Evolutionary conservation across 2,113 vertebrate species (phyloP), one percentile per base, ranked within the genome.

Genomic region (Ameiurus melas): DNA sequence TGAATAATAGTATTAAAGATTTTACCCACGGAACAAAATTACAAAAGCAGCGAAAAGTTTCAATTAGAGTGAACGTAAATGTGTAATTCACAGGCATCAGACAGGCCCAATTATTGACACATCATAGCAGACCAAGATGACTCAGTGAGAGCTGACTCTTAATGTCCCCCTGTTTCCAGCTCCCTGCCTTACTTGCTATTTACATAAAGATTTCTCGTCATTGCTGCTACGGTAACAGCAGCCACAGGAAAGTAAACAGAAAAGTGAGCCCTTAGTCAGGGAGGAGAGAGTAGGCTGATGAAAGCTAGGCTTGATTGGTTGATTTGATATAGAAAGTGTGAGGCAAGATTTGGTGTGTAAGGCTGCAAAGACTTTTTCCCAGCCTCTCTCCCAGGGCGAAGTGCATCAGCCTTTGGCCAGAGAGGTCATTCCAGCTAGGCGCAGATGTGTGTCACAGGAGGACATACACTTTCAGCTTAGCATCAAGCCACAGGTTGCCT

Each of bases 381-480:
- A 88, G 86, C 68, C 16, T 88, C 55, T 39, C 58, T 70, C 86
- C 88, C 51, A 25, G 84, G 85, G 83, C 58, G 86, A 92, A 92
- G 58, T 93, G 86, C 90, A 91, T 94, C 93, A 93, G 88, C 22
- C 91, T 91, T 83, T 91, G 91, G 88, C 94, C 92, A 91, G 91
- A 89, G 73, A 87, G 92, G 89, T 88, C 92, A 94, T 90, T 90
- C 89, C 87, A 91, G 92, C 89, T 92, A 88, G 88, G 92, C 92
- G 87, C 93, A 94, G 92, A 95, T 94, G 93, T 95, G 93, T 95
- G 92, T 93, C 92, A 92, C 90, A 88, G 27, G 91, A 92, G 92
- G 92, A 91, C 82, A 89, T 92, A 90, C 92, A 91, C 90, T 89
- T 1, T 89, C 86, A 80, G 71, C 85, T 90, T 85, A 84, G 77